Base-by-base conservation (phyloP, 2,888 invertebrate species). In the Cephus runcator region DNA sequence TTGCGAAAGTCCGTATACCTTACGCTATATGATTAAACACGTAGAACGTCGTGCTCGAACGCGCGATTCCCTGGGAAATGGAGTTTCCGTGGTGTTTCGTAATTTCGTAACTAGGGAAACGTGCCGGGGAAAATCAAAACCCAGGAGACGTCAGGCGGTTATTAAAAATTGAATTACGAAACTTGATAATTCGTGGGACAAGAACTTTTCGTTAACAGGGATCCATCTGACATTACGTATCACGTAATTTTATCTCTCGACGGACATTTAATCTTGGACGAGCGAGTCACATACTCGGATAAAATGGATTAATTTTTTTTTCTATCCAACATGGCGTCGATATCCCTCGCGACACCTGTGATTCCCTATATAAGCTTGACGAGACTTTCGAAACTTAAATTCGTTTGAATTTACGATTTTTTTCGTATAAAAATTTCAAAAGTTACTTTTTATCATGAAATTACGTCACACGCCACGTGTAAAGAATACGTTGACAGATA, bases 61-160 rank as follows among this genome's bases (percentile, higher is more conserved):
- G 34, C 34, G 71, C 71, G 71, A 71, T 33, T 71, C 71, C 71
- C 71, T 71, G 11, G 71, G 71, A 79, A 82, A 81, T 76, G 77
- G 78, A 76, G 79, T 76, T 75, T 75, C 40, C 75, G 69, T 69
- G 80, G 82, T 79, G 80, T 77, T 80, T 80, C 80, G 76, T 81
- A 80, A 78, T 81, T 81, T 77, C 75, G 76, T 75, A 75, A 77
- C 77, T 79, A 75, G 79, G 79, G 80, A 80, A 81, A 82, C 79
- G 79, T 79, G 79, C 78, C 69, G 75, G 76, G 77, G 69, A 69
- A 77, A 76, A 79, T 79, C 78, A 80, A 80, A 80, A 77, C 77
- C 74, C 73, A 76, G 75, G 79, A 76, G 76, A 77, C 73, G 76
- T 73, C 73, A 30, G 40, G n/a, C 77, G 75, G 71, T 78, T 80